Percentiles rank a stretch among this genome's conserved stretches.
phyloP scores from a whole-genome alignment of 2,113 vertebrate species.

The Ranitomeya variabilis region DNA sequence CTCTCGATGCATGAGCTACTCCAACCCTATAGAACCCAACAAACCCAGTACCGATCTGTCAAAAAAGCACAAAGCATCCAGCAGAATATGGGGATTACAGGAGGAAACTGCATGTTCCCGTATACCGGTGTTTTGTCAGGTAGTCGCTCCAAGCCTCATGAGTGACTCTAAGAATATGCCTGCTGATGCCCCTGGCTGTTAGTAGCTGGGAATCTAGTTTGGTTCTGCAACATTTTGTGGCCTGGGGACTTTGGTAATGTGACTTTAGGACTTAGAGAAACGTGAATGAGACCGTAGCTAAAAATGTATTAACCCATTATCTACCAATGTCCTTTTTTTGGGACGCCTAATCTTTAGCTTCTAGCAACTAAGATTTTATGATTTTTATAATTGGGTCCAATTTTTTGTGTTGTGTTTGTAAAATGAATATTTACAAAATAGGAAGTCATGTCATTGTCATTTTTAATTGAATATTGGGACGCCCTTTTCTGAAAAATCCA shows the following conservation, averaged over 20 bases:
- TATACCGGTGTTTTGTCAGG: conserved; percentile 18
- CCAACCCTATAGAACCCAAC: conserved; percentile 5
- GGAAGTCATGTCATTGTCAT: too few species aligned
- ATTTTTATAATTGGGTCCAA: too few species aligned
- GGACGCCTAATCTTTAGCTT: too few species aligned
- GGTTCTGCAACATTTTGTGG: neutral
- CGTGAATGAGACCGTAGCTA: neutral
- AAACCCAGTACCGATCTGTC: conserved; percentile 1
- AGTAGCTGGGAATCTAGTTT: neutral
- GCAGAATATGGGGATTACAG: neutral
- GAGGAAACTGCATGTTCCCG: conserved; percentile 24
- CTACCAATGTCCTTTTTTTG: too few species aligned
- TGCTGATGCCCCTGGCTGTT: neutral
- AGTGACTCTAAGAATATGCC: neutral
- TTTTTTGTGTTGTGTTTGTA: too few species aligned
- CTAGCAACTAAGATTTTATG: too few species aligned
- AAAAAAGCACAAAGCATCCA: neutral
- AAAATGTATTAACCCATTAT: neutral
- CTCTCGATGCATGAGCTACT: conserved; percentile 23
- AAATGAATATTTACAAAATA: too few species aligned
- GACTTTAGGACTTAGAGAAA: neutral
- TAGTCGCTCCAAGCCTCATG: neutral
- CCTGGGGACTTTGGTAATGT: neutral
- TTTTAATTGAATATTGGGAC: too few species aligned
- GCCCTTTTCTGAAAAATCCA: too few species aligned